Evolutionary conservation across 1,140 invertebrate genomes (phyloP).

Genomic region (Reticulitermes speratus): DNA sequence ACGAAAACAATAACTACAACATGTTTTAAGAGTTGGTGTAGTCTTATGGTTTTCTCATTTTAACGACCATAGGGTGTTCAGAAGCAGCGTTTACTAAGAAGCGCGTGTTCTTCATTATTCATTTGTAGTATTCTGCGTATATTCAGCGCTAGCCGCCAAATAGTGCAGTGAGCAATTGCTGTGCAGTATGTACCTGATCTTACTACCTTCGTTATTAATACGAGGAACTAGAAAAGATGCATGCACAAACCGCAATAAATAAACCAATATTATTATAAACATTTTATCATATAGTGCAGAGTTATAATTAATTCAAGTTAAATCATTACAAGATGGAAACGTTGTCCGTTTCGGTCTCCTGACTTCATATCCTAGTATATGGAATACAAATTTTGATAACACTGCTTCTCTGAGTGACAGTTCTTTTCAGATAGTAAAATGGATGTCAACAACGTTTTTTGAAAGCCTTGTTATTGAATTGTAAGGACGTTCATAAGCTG

Average conservation of each 20-base stretch:
- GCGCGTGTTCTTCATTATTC: not conserved
- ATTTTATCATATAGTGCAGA: not conserved
- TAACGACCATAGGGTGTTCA: not conserved
- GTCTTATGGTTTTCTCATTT: not conserved
- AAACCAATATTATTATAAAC: not conserved
- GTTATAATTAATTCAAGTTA: not conserved
- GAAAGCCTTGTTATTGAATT: not conserved
- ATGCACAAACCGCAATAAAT: slow-evolving; percentile 1
- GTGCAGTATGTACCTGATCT: slow-evolving; percentile 10
- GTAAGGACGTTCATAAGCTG: not conserved
- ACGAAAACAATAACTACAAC: slow-evolving; percentile 18
- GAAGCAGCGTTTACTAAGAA: not conserved
- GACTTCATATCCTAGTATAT: not conserved
- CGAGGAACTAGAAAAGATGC: slow-evolving; percentile 13
- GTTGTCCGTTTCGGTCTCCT: slow-evolving; percentile 7
- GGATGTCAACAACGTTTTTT: not conserved
- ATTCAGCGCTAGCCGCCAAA: not conserved
- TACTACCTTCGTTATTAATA: not conserved
- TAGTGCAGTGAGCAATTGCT: not conserved
- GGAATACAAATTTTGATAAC: not conserved
- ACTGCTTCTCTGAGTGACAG: not conserved
- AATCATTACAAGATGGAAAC: not conserved
- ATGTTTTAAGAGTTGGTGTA: not conserved
- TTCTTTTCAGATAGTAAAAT: not conserved
- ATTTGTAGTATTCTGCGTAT: not conserved